These are phyloP conservation scores for Gymnarchus niloticus DNA, from an alignment of 2,113 vertebrate species.

Conservation along the genomic window DNA sequence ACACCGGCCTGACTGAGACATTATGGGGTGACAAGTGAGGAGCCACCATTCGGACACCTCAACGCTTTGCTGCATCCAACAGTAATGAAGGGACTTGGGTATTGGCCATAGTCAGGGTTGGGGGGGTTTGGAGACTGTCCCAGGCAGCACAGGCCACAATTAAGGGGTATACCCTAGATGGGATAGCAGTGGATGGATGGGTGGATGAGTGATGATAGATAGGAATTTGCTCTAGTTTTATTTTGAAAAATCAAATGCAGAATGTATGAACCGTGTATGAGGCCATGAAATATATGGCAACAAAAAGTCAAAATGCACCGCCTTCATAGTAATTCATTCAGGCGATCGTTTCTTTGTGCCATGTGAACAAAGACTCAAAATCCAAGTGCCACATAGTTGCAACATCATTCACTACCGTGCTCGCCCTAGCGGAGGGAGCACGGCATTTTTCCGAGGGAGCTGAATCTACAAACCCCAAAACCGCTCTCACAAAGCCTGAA, in stretches of 20 bases:
- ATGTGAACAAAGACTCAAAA: not conserved
- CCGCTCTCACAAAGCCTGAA: not conserved
- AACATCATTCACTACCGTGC: not conserved
- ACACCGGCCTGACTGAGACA: not conserved
- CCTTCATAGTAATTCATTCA: constrained; percentile 99
- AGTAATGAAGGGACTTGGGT: constrained; percentile 84
- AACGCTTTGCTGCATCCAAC: constrained; percentile 78
- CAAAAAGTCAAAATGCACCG: constrained; percentile 89
- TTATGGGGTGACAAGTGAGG: not conserved
- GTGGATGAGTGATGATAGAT: not conserved
- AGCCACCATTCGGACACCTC: constrained; percentile 89
- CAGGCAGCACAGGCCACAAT: not conserved
- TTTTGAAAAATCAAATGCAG: constrained; percentile 81
- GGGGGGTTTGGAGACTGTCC: not conserved
- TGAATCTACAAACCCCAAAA: not conserved
- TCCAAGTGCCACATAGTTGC: not conserved
- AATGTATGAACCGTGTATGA: constrained; percentile 80
- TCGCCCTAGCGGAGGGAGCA: not conserved
- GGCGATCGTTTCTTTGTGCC: constrained; percentile 66
- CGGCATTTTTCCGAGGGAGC: not conserved
- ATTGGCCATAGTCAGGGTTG: constrained; percentile 44
- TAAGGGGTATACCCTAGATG: too few relatives aligned
- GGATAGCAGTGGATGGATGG: not conserved
- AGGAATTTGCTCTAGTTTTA: constrained; percentile 94
- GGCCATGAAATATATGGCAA: constrained; percentile 99